These are phyloP conservation scores for Julus scanicus DNA, from an alignment of 2,888 invertebrate genomes.

Conservation along the genomic window DNA sequence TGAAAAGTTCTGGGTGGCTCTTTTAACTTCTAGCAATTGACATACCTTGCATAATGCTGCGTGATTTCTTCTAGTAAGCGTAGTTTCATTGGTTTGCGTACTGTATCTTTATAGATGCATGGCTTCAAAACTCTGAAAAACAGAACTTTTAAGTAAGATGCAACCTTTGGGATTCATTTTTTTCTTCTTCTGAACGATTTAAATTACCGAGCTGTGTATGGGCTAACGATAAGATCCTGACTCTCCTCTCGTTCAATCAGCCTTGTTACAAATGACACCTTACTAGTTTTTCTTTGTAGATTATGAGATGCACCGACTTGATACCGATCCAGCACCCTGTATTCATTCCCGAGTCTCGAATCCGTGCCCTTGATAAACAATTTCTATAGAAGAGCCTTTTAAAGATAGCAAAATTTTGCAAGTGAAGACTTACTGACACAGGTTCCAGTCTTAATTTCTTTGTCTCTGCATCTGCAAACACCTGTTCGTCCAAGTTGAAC, in stretches of 20 bases:
- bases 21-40: background rate
- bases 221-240: conserved; percentile 65
- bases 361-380: background rate
- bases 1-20: background rate
- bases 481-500: conserved; percentile 71
- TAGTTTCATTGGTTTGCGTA: conserved; percentile 77
- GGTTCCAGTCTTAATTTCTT: background rate
- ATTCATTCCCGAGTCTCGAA: conserved; percentile 54
- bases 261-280: conserved; percentile 63
- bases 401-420: background rate
- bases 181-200: conserved; percentile 30
- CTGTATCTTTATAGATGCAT: conserved; percentile 80
- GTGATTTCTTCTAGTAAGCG: conserved; percentile 74
- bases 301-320: conserved; percentile 53
- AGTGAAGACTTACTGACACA: background rate
- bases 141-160: background rate
- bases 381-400: background rate
- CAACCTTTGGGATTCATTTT: background rate
- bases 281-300: background rate
- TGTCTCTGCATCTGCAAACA: background rate
- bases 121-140: conserved; percentile 77
- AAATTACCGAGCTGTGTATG: conserved; percentile 67
- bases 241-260: conserved; percentile 65
- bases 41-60: background rate
- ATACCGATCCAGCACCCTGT: conserved; percentile 58